These are phyloP conservation scores for Caretta caretta DNA, from an alignment of 2,113 vertebrate genomes.

Conservation along the genomic window DNA sequence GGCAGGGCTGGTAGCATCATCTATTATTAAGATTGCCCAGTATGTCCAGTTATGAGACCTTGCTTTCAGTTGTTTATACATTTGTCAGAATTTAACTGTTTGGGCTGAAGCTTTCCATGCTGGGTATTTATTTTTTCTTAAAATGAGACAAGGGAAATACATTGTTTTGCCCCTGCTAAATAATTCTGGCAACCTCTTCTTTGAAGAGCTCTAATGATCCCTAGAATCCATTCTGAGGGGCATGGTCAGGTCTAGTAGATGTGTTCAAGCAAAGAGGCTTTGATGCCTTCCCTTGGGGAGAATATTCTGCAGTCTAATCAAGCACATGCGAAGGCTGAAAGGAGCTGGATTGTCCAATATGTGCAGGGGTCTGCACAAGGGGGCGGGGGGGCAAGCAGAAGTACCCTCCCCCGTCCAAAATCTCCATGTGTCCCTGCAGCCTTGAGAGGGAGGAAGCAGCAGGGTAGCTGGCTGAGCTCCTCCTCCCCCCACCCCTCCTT, in stretches of 20 bases:
- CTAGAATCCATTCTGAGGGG: neutral
- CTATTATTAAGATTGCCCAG: neutral
- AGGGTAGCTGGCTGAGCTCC: too few relatives aligned
- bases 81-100: neutral
- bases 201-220: neutral
- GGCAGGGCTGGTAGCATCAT: neutral
- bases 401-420: too few relatives aligned
- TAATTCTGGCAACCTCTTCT: neutral
- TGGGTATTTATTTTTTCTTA: neutral
- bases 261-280: neutral
- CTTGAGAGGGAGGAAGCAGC: too few relatives aligned
- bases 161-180: neutral
- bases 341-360: neutral
- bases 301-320: neutral
- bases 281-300: neutral
- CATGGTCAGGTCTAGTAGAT: neutral
- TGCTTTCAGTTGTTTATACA: neutral
- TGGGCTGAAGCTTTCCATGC: neutral
- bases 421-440: too few relatives aligned
- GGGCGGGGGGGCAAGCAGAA: too few relatives aligned
- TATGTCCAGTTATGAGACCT: neutral
- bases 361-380: too few relatives aligned
- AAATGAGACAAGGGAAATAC: neutral
- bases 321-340: neutral
- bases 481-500: too few relatives aligned